Conservation (phyloP, 2,797 vertebrate species). For the Enteromius viviparus region DNA sequence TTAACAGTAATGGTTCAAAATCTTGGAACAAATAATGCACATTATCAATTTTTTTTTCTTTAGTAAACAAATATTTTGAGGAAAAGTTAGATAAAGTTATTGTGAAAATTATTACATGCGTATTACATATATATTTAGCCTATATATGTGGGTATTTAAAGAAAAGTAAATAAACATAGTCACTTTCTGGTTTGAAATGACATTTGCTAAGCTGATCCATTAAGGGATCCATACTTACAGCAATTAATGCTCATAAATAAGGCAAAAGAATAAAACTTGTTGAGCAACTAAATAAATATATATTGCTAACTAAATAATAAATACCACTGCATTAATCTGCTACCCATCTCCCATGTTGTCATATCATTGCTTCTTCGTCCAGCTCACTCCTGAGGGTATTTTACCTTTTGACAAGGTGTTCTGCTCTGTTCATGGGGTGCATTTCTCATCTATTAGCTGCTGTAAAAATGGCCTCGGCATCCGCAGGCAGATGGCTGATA, state of each 20-base stretch:
- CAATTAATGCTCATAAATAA: neutral
- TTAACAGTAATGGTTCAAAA: neutral
- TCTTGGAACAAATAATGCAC: neutral
- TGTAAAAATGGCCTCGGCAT: slow-evolving; percentile 60
- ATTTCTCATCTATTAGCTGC: slow-evolving; percentile 53
- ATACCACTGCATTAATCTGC: slow-evolving; percentile 3
- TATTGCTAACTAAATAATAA: neutral
- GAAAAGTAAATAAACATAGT: neutral
- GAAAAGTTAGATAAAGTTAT: neutral
- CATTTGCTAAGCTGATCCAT: neutral
- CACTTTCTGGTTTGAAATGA: neutral
- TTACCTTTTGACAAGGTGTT: slow-evolving; percentile 59
- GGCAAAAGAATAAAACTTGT: neutral
- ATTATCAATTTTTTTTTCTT: neutral
- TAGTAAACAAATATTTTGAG: neutral
- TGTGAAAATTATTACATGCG: neutral
- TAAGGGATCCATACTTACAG: neutral
- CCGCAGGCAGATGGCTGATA: slow-evolving; percentile 61
- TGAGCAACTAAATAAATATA: neutral
- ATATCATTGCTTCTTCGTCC: slow-evolving; percentile 35
- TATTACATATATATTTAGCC: neutral
- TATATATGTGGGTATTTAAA: neutral
- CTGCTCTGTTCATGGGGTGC: slow-evolving; percentile 52
- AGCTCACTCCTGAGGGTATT: slow-evolving; percentile 36
- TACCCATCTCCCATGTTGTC: slow-evolving; percentile 14